These are phyloP conservation scores for Agrotis ipsilon DNA, from an alignment of 2,888 invertebrate species.

Conservation along the genomic window DNA sequence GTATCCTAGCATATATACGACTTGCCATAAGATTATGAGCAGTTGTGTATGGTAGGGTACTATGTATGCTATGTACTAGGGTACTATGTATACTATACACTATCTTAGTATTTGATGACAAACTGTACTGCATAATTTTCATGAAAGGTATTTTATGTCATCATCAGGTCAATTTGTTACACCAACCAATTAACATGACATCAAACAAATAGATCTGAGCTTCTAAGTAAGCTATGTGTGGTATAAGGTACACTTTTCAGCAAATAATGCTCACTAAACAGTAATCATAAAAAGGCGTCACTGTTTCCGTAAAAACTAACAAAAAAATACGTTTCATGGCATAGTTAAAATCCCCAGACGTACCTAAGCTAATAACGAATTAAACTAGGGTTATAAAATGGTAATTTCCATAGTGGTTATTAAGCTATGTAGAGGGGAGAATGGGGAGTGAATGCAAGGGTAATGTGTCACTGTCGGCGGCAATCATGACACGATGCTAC, in stretches of 20 bases:
- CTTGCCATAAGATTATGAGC: too few species aligned
- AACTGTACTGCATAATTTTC: too few species aligned
- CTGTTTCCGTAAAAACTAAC: background rate
- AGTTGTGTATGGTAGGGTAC: too few species aligned
- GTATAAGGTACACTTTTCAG: background rate
- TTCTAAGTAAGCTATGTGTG: too few species aligned
- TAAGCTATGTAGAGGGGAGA: constrained; percentile 36
- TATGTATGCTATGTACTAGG: too few species aligned
- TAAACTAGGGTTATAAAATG: constrained; percentile 41
- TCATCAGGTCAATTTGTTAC: too few species aligned
- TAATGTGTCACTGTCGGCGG: constrained; percentile 70
- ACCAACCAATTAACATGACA: too few species aligned
- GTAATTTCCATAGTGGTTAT: constrained; percentile 58
- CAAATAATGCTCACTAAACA: background rate
- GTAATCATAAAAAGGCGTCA: background rate
- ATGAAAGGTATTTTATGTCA: too few species aligned
- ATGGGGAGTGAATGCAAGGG: constrained; percentile 55
- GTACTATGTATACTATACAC: too few species aligned
- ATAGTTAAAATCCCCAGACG: constrained; percentile 2
- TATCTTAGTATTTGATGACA: too few species aligned
- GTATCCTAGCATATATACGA: too few species aligned
- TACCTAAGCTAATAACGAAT: constrained; percentile 40
- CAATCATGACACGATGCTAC: constrained; percentile 57
- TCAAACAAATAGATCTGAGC: too few species aligned
- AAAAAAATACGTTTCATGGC: background rate